These are phyloP conservation scores for Plecturocebus donacophilus DNA, from an alignment of 2,113 vertebrate genomes.

Conservation along the genomic window DNA sequence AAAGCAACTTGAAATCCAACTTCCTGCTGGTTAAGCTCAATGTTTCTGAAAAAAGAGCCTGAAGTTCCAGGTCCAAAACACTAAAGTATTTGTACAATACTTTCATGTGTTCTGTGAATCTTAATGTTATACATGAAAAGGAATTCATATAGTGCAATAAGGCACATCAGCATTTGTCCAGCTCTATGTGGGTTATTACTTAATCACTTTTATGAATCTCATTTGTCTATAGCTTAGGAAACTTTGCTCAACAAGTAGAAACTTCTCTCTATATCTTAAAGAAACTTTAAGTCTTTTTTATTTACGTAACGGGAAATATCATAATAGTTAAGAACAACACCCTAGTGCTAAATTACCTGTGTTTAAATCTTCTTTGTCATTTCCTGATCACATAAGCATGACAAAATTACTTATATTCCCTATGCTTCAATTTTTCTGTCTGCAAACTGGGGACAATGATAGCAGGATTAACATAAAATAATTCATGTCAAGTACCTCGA, in stretches of 20 bases:
- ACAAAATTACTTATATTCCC: background rate
- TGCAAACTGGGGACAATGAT: background rate
- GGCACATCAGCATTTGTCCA: background rate
- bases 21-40: background rate
- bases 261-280: background rate
- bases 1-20: background rate
- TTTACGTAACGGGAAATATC: background rate
- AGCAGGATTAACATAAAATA: background rate
- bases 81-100: background rate
- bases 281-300: background rate
- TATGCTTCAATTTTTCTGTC: background rate
- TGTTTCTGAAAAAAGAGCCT: background rate
- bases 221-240: slow-evolving; percentile 10
- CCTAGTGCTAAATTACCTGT: background rate
- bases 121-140: background rate
- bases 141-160: background rate
- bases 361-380: background rate
- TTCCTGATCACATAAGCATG: background rate
- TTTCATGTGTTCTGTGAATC: background rate
- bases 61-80: background rate
- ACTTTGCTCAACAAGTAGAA: background rate
- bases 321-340: background rate
- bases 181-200: background rate
- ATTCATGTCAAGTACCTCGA: background rate
- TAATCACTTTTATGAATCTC: background rate